Evolutionary conservation across 2,797 vertebrate species (phyloP), one percentile per base, ranked within the genome.

Genomic region (Gambusia yucatana): DNA sequence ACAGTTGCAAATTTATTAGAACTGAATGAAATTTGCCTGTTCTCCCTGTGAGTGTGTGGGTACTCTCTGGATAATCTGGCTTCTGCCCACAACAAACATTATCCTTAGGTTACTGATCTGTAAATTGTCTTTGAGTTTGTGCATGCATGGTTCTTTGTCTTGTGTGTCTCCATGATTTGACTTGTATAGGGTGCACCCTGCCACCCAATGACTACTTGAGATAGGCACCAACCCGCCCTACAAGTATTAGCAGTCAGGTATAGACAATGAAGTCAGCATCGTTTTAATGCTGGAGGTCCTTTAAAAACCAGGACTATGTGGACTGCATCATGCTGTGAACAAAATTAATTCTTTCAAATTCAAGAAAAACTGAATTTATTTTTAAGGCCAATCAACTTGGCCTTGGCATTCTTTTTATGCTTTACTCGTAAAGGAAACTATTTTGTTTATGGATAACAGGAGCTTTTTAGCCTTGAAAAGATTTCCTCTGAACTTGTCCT

Each of bases 401-500:
- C 9, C 63, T 67, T 67, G 33, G 1, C 2, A 25, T 41, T 17
- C 1, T 41, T 67, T 67, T 14, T 41, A 67, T 43, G 39, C n/a
- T 25, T 69, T 43, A 69, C n/a, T 69, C 1, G 22, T 10, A 28
- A 43, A 70, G 22, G 16, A 69, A 69, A 6, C 11, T 4, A n/a
- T 28, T 70, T 44, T 44, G 5, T 70, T 44, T 44, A 44, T 16
- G 13, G 4, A 46, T 43, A 70, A 70, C 67, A 70, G 67, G 41
- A 6, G 25, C 25, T 3, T 28, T 28, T 44, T 43, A 50, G 52
- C 20, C 48, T 55, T 22, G 30, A 50, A 50, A 25, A 55, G 47
- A 55, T 75, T 75, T 75, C 20, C 46, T 28, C 4, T 30, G 47
- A 69, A 41, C 75, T 43, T 52, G 63, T 52, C 75, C 46, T 77